These are phyloP conservation scores for Palloptera scutellata DNA, from an alignment of 2,888 invertebrate genomes.

Conservation along the genomic window DNA sequence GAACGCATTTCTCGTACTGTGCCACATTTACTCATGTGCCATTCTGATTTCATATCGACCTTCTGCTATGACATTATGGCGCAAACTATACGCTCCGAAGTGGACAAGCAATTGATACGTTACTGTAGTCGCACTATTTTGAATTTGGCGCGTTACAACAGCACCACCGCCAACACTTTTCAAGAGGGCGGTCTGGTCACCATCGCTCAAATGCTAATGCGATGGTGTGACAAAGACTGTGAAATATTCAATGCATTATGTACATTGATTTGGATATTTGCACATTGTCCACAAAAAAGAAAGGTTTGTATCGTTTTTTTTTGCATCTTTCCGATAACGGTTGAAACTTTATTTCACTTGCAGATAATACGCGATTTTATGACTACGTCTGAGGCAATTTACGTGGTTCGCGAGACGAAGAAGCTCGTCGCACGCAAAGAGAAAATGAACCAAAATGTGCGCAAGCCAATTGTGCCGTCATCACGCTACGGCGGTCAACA, in stretches of 20 bases:
- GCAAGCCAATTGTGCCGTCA: constrained; percentile 46
- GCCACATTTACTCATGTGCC: constrained; percentile 59
- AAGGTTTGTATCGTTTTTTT: constrained; percentile 45
- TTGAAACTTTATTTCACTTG: constrained; percentile 16
- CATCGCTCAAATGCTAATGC: constrained; percentile 71
- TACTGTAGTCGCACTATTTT: constrained; percentile 68
- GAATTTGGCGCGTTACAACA: constrained; percentile 72
- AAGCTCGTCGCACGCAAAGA: constrained; percentile 64
- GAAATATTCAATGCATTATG: constrained; percentile 72
- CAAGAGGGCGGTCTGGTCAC: constrained; percentile 69
- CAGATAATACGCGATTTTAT: constrained; percentile 62
- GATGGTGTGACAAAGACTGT: constrained; percentile 74
- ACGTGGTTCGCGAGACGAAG: constrained; percentile 62
- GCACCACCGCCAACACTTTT: constrained; percentile 71
- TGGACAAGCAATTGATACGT: constrained; percentile 63
- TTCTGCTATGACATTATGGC: constrained; percentile 65
- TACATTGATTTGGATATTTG: constrained; percentile 74
- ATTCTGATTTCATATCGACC: constrained; percentile 60
- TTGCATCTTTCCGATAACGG: constrained; percentile 1
- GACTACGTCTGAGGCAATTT: constrained; percentile 61
- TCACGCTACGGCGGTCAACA: constrained; percentile 34
- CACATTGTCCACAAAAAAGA: constrained; percentile 59
- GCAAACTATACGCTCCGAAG: constrained; percentile 63
- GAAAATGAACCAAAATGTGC: constrained; percentile 62
- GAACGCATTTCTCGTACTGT: constrained; percentile 63